Base-by-base conservation (phyloP, 2,113 vertebrate genomes). In the Cheilinus undulatus region DNA sequence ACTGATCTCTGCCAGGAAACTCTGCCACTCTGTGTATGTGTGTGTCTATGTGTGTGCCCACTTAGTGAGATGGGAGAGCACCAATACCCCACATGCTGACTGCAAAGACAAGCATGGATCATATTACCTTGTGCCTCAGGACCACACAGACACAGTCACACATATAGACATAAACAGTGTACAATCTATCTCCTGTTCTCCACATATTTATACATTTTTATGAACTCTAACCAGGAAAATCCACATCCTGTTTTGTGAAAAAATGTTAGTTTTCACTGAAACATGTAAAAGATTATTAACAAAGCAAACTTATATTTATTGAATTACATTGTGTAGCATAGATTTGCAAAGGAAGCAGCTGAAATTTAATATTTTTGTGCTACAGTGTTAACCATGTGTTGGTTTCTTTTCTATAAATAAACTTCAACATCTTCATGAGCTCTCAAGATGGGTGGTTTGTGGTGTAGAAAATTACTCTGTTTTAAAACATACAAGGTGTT, bases 401-500 rank as follows among this genome's bases (percentile, higher is more conserved):
- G 38, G 43, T 79, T 64, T 43, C 26, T 67, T 50, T 54, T 75
- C 48, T 77, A 78, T 81, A 88, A 79, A 88, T 87, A 79, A 82
- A 83, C 73, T 58, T 30, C 32, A 62, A 61, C 36, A 28, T 64
- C 26, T 54, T 78, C 64, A 50, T 36, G 60, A 49, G 64, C 51
- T 69, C 52, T 85, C 81, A 34, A 68, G 52, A 78, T 86, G 88
- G 86, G 85, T 87, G 89, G 80, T 66, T 88, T 90, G 83, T 80
- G 85, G 87, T 69, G 27, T 80, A 54, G 72, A 66, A 70, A 83
- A 87, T 85, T 65, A 73, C 61, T 70, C 28, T 58, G 5, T 83
- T 83, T 84, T 69, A 75, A 87, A 91, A 85, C 79, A 84, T 78
- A 84, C 77, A 86, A 88, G 74, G 84, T 85, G 79, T 88, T 79